Base-by-base conservation (phyloP, 2,797 vertebrate species). In the Neoniphon sammara region DNA sequence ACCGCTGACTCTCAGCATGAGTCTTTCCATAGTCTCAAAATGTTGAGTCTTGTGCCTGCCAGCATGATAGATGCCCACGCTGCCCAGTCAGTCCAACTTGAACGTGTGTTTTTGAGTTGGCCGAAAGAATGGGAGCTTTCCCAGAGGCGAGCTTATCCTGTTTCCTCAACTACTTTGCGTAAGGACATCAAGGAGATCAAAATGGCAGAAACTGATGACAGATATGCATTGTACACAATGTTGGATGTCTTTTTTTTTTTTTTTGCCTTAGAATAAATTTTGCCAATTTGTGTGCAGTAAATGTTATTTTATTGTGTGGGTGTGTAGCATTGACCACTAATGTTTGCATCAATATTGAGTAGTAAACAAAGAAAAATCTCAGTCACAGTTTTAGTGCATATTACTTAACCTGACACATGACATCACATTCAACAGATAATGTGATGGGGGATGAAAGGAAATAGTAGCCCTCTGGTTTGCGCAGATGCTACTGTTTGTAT, bases 231-330 rank as follows among this genome's bases (percentile, higher is more conserved):
- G 66, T 53, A 57, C 25, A 31, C 21, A 57, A 27, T 68, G 39
- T 31, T 68, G 54, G 66, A 31, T 68, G 39, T 58, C 11, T 46
- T 39, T 39, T 39, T 39, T 34, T n/a, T n/a, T n/a, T 25, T 20
- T 68, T 57, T 49, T 68, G 66, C 66, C 54, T 58, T 68, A 68
- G 54, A 68, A 68, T 68, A 68, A 58, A 58, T 58, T 46, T 30
- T 46, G 36, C 53, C 20, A 56, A 68, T 56, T 57, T 49, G 42
- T 68, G 42, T 68, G 23, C 42, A 11, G 52, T 17, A 68, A 47
- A 57, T 39, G 54, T 11, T 57, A 31, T 39, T 27, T n/a, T 31
- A 31, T 18, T 56, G 54, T 57, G 25, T 46, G 23, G 9, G 6
- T 66, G 42, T 47, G 58, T 60, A 20, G 31, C 20, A 21, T 18